Evolutionary conservation across 2,797 vertebrate genomes (phyloP), one percentile per base, ranked within the genome.

Genomic region (Pelobates cultripes): DNA sequence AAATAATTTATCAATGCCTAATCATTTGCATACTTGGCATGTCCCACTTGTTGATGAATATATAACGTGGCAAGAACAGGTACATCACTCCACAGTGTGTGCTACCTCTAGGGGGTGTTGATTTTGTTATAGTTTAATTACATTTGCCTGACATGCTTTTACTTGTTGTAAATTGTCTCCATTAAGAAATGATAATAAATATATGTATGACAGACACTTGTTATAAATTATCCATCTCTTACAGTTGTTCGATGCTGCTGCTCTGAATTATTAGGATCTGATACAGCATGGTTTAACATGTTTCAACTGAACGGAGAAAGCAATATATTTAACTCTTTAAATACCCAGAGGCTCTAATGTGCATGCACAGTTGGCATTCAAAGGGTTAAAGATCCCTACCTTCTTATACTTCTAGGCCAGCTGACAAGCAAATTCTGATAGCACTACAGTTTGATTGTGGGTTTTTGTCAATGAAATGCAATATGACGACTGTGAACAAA

Each of bases 71-170:
- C 90, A 88, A 64, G 0, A 85, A 90, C 90, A 93, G 92, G 92
- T 93, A 91, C 88, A 86, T 89, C 87, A 85, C 87, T 90, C 90
- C 90, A 88, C 84, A 88, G 89, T 88, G 89, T 93, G 87, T 70
- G 66, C 84, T 89, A 91, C 89, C 91, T 92, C 92, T 91, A 84
- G 87, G 88, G 88, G 87, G 88, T 91, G 93, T 91, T 92, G 89
- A 90, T 93, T 91, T 92, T 88, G 87, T 91, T 92, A 88, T 87
- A 86, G 87, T 93, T 91, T 93, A 94, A 93, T 94, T 92, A 91
- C 87, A 93, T 88, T 86, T 89, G 90, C 88, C 90, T 89, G 88
- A 89, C 90, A 90, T 85, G 89, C 89, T 91, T 92, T 88, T 92
- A 90, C 88, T 89, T 88, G 87, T 88, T 90, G 86, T 89, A 90